Evolutionary conservation across 2,888 invertebrate genomes (phyloP).

Genomic region (Creontiades dilutus): DNA sequence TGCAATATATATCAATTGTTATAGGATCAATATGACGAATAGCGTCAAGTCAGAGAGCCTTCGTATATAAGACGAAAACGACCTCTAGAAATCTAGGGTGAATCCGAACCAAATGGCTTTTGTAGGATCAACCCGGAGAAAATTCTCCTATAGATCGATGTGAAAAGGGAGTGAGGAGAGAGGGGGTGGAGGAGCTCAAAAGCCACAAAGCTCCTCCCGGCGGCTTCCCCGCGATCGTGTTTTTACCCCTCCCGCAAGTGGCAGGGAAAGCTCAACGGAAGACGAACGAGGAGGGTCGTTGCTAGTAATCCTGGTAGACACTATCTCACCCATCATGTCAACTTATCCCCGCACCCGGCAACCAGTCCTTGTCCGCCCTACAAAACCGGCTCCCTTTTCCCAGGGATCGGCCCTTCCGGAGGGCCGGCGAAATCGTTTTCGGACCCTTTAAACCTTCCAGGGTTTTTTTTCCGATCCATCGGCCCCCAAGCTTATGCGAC

Average conservation of each 20-base stretch:
- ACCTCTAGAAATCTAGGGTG: too few species aligned
- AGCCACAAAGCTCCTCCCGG: neutral
- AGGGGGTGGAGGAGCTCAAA: neutral
- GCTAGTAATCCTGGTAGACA: slow-evolving; percentile 61
- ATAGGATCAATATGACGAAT: too few species aligned
- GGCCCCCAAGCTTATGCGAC: too few species aligned
- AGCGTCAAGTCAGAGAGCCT: too few species aligned
- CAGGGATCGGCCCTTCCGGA: too few species aligned
- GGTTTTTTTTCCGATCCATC: too few species aligned
- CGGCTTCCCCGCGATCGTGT: too few species aligned
- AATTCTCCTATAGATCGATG: neutral
- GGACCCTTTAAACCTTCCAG: too few species aligned
- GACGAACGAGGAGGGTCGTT: slow-evolving; percentile 22
- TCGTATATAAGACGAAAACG: too few species aligned
- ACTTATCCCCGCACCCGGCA: neutral
- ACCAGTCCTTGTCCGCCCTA: neutral
- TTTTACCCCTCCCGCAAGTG: too few species aligned
- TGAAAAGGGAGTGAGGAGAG: neutral
- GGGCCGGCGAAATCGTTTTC: too few species aligned
- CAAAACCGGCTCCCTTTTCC: neutral
- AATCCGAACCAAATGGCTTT: slow-evolving; percentile 1
- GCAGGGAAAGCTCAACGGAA: neutral
- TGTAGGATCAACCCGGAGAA: neutral
- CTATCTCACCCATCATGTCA: slow-evolving; percentile 66
- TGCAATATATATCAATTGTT: too few species aligned